A percentile compares a stretch with the other conserved stretches of the same genome.
Evolutionary conservation across 1,140 invertebrate genomes (phyloP).

Genomic region (Doryteuthis pealeii): DNA sequence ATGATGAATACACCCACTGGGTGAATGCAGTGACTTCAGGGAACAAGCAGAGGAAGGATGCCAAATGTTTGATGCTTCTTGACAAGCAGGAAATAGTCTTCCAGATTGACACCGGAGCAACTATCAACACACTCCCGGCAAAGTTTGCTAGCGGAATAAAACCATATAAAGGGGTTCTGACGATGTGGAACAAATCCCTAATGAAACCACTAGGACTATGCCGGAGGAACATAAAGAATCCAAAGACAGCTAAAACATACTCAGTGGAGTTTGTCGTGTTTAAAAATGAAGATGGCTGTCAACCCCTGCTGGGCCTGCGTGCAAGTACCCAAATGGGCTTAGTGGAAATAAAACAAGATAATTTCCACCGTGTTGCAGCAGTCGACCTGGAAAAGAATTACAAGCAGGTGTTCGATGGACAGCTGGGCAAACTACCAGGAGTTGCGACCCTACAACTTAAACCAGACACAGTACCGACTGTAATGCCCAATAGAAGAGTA

Average conservation of each 20-base stretch:
- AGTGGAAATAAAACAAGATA: neutral
- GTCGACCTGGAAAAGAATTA: no score
- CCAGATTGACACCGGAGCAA: no score
- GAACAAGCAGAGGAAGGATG: no score
- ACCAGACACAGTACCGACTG: neutral
- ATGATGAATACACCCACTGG: no score
- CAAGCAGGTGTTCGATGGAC: no score
- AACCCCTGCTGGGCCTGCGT: neutral
- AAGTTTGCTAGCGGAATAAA: neutral
- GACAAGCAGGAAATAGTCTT: no score
- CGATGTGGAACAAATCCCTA: neutral
- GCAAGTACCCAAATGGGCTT: neutral
- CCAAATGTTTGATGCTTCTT: no score
- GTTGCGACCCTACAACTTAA: neutral
- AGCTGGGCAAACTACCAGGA: no score
- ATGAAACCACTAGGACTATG: slow-evolving; percentile 2
- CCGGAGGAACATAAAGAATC: neutral
- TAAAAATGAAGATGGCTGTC: neutral
- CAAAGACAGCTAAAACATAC: neutral
- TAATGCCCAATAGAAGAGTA: neutral
- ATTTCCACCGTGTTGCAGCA: neutral
- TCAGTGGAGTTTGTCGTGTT: neutral
- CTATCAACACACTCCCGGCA: neutral
- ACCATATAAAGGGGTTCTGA: neutral
- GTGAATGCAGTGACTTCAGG: no score